phyloP scores from a whole-genome alignment of 2,113 vertebrate species.

The Hypocryptadius cinnamomeus region DNA sequence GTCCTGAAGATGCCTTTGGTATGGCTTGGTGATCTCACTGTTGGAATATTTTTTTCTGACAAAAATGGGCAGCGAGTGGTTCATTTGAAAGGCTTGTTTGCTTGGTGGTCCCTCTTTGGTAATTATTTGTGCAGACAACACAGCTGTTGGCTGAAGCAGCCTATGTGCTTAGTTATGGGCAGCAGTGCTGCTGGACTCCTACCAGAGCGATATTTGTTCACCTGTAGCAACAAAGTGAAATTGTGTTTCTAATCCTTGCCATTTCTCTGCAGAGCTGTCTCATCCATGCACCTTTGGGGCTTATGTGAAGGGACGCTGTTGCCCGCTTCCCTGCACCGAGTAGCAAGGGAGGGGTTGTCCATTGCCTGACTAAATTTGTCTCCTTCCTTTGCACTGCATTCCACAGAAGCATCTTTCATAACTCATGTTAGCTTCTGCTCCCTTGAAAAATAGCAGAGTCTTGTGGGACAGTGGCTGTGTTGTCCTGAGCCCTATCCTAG shows the following conservation, averaged over 20 bases:
- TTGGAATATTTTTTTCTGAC: background rate
- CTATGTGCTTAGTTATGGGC: background rate
- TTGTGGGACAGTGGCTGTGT: background rate
- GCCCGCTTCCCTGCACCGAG: background rate
- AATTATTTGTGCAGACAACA: constrained; percentile 3
- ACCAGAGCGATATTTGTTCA: background rate
- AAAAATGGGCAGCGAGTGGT: background rate
- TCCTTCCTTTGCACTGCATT: background rate
- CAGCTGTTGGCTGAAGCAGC: background rate
- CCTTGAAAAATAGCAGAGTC: background rate
- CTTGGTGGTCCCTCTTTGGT: background rate
- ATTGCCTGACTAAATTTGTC: background rate
- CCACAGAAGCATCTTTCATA: background rate
- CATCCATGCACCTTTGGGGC: background rate
- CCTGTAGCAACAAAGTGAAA: constrained; percentile 1
- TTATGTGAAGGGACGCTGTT: background rate
- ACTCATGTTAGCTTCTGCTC: background rate
- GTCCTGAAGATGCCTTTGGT: background rate
- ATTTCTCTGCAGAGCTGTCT: background rate
- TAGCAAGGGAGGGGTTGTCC: background rate
- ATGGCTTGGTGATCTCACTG: background rate
- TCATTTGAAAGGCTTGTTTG: background rate
- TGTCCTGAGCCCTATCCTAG: background rate
- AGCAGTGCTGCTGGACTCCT: background rate
- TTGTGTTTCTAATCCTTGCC: background rate